These are phyloP conservation scores for Etheostoma cragini DNA, from an alignment of 2,113 vertebrate species.

Conservation along the genomic window DNA sequence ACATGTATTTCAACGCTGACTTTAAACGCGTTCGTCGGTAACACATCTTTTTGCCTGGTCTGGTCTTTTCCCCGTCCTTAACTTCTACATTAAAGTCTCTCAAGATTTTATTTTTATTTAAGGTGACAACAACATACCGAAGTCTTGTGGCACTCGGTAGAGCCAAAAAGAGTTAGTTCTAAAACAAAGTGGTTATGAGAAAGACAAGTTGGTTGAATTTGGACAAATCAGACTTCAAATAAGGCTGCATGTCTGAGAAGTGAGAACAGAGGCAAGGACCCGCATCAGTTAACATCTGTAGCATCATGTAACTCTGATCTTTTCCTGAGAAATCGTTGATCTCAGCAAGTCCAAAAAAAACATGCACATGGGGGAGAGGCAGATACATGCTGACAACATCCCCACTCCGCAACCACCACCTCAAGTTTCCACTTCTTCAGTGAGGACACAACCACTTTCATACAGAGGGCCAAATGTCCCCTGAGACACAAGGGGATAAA, in stretches of 20 bases:
- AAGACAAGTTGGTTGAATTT: neutral
- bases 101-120: neutral
- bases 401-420: conserved; percentile 62
- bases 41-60: neutral
- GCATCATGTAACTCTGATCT: conserved; percentile 13
- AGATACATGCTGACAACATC: conserved; percentile 74
- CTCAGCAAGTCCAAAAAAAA: conserved; percentile 29
- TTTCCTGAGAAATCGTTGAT: conserved; percentile 22
- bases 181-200: neutral
- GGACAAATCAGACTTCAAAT: no score
- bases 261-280: conserved; percentile 44
- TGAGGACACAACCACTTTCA: conserved; percentile 75
- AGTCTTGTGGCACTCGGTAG: neutral
- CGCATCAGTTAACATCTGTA: conserved; percentile 49
- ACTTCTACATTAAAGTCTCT: neutral
- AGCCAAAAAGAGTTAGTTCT: neutral
- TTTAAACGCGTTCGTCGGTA: neutral
- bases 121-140: neutral
- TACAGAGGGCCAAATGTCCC: conserved; percentile 63
- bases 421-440: conserved; percentile 63
- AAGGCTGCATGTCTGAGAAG: neutral
- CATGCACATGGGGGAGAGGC: conserved; percentile 48
- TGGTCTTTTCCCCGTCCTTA: conserved; percentile 42
- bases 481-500: conserved; percentile 53
- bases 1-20: conserved; percentile 1